Percentiles rank a stretch among this genome's conserved stretches.
Evolutionary conservation across 2,113 vertebrate genomes (phyloP).

Genomic region (Sminthopsis crassicaudata): DNA sequence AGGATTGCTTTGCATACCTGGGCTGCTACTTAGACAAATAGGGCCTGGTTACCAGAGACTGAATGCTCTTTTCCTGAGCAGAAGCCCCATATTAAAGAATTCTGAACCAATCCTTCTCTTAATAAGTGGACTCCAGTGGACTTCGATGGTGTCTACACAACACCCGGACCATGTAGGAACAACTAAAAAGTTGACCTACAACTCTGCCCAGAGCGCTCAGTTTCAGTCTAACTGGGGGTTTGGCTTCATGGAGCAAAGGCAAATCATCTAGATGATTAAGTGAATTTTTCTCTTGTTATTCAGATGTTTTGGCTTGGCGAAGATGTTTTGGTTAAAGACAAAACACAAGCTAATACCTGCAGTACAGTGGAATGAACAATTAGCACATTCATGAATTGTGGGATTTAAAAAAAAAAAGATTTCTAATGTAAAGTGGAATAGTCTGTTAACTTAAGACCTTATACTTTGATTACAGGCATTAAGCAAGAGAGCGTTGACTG

Average conservation of each 20-base stretch:
- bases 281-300: constrained; percentile 27
- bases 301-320: constrained; percentile 38
- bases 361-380: not conserved
- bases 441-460: constrained; percentile 6
- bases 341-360: constrained; percentile 34
- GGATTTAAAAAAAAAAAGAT: not conserved
- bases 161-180: not conserved
- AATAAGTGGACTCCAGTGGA: not conserved
- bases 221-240: not conserved
- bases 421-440: not conserved
- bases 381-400: constrained; percentile 1
- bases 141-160: not conserved
- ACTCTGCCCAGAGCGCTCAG: not conserved
- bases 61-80: not conserved
- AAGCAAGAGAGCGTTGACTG: constrained; percentile 20
- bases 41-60: constrained; percentile 21
- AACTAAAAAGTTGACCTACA: not conserved
- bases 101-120: not conserved
- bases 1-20: constrained; percentile 14
- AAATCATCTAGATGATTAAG: not conserved
- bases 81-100: not conserved
- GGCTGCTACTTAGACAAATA: constrained; percentile 44
- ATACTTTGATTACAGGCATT: constrained; percentile 30
- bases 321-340: constrained; percentile 23
- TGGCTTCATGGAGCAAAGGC: not conserved